Conservation (phyloP, 1,140 invertebrate genomes). For the Drosophila lini region DNA sequence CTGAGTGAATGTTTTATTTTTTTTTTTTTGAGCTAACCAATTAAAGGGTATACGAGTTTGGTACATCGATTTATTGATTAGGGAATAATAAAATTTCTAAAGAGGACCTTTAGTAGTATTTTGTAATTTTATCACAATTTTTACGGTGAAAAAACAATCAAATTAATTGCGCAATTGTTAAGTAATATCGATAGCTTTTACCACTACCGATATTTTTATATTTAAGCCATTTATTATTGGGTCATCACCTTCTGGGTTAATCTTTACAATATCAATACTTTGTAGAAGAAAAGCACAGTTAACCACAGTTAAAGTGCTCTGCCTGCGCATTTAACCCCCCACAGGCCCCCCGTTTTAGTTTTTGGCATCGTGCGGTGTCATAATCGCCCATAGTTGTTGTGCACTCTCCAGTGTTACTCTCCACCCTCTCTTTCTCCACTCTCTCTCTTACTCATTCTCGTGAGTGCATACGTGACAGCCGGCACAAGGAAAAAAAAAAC, state of each 20-base stretch:
- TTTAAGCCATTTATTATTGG: too few species aligned
- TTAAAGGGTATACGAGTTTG: slow-evolving; percentile 15
- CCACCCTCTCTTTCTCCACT: neutral
- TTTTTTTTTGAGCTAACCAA: neutral
- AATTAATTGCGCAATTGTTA: too few species aligned
- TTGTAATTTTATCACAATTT: too few species aligned
- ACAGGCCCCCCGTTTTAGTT: slow-evolving; percentile 18
- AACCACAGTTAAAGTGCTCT: slow-evolving; percentile 12
- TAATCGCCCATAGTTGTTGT: slow-evolving; percentile 46
- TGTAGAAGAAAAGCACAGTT: slow-evolving; percentile 8
- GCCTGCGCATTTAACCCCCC: slow-evolving; percentile 18
- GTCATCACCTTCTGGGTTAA: neutral
- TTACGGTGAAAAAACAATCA: too few species aligned
- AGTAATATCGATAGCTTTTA: too few species aligned
- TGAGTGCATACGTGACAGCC: slow-evolving; percentile 56
- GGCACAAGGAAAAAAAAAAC: slow-evolving; percentile 34
- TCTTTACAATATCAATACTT: neutral
- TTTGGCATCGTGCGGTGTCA: slow-evolving; percentile 70
- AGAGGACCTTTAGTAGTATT: too few species aligned
- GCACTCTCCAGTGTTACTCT: slow-evolving; percentile 5
- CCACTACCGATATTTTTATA: too few species aligned
- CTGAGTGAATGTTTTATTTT: slow-evolving; percentile 12
- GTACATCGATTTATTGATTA: neutral
- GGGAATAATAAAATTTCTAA: neutral
- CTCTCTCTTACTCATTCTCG: neutral